Percentiles rank a stretch among this genome's conserved stretches.
Evolutionary conservation across 2,113 vertebrate genomes (phyloP).

Genomic region (Machaerirhynchus nigripectus): DNA sequence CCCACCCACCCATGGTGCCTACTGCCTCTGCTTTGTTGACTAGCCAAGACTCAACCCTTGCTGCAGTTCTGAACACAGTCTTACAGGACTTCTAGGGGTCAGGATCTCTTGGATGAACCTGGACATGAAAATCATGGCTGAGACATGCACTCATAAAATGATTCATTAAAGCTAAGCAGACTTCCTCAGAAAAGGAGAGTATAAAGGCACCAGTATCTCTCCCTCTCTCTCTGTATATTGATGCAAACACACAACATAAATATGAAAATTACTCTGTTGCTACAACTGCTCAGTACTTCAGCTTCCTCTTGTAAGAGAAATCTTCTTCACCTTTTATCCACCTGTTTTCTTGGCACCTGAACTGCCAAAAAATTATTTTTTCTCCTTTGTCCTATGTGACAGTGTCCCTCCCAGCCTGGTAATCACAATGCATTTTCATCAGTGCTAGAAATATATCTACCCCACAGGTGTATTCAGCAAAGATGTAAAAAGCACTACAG

Average conservation of each 20-base stretch:
- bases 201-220: not conserved
- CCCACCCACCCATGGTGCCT: not conserved
- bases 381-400: not conserved
- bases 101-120: not conserved
- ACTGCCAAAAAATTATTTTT: not conserved
- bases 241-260: not conserved
- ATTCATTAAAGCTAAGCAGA: not conserved
- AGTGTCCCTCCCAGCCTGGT: not conserved
- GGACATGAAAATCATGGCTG: not conserved
- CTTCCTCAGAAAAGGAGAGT: not conserved
- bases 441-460: not conserved
- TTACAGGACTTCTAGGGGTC: not conserved
- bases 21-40: not conserved
- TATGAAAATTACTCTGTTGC: not conserved
- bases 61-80: not conserved
- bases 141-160: not conserved
- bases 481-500: not conserved
- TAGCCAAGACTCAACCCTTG: fast-evolving
- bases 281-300: not conserved
- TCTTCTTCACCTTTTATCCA: not conserved
- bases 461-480: not conserved
- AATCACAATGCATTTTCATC: not conserved
- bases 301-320: not conserved
- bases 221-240: not conserved
- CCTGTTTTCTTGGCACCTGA: not conserved